Base-by-base conservation (phyloP, 2,888 invertebrate species). In the Yponomeuta evonymella region DNA sequence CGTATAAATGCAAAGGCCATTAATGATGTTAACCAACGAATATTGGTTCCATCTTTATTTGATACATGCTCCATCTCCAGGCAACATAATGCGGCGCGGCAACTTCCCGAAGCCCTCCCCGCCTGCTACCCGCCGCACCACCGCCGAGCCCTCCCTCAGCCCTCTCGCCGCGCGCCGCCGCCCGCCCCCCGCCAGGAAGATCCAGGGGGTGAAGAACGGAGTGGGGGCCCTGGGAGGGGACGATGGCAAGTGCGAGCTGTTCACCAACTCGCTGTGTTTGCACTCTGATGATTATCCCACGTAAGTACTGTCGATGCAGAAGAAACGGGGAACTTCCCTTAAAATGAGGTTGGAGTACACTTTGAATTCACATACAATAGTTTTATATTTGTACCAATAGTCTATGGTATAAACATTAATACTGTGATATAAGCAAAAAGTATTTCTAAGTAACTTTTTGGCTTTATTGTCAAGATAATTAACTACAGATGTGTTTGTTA, bases 231-330 rank as follows among this genome's bases (percentile, higher is more conserved):
- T 58, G 0, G 51, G 51, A 5, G 15, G 15, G 12, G 82, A 87
- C 29, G 70, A 79, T 71, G 84, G 76, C 77, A 93, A 92, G 70
- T 95, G 95, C 79, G 95, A 95, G 78, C 93, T 95, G 74, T 95
- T 96, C 78, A 94, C 95, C 4, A 94, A 95, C 77, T 94, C 94
- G 2, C 89, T 97, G 77, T 97, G 96, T 80, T 88, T 96, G 70
- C 94, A 95, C 74, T 93, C 94, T 33, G 93, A 93, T 11, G 95
- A 96, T 81, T 97, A 97, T 86, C 97, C 97, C 48, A 94, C 94
- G 96, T 96, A 88, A 94, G 95, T 93, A 72, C 69, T 48, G 15
- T 67, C 11, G 23, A 29, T 29, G 30, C 4, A 3, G 1, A 23
- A 11, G 11, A 30, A 3, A 11, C 5, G 36, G 30, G 12, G 8